Evolutionary conservation across 2,797 vertebrate species (phyloP).

Genomic region (Chloroceryle inda): DNA sequence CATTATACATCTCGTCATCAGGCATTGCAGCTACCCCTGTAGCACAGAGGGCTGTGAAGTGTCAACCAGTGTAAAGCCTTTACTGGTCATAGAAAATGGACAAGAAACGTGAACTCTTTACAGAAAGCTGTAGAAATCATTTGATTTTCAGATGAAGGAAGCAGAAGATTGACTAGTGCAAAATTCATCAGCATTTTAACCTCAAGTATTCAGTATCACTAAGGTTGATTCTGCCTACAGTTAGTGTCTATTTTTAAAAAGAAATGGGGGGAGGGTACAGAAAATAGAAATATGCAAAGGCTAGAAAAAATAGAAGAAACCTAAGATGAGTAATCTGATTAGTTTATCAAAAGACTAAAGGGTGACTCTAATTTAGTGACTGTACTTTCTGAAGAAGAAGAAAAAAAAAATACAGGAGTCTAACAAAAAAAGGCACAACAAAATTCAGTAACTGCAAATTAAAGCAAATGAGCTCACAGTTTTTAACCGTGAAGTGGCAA

Average conservation of each 20-base stretch:
- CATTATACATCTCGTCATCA: background rate
- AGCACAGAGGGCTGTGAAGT: background rate
- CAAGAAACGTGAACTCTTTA: background rate
- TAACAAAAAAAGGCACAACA: background rate
- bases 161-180: background rate
- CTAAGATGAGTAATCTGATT: background rate
- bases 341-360: background rate
- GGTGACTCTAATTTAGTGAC: background rate
- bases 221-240: background rate
- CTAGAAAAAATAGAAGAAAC: background rate
- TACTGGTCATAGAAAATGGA: background rate
- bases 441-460: background rate
- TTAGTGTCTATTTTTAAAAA: background rate
- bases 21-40: background rate
- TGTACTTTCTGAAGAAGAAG: background rate
- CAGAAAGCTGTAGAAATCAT: background rate
- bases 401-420: background rate
- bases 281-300: background rate
- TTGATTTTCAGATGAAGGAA: background rate
- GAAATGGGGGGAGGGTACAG: background rate
- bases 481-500: background rate
- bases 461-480: background rate
- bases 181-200: background rate
- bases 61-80: background rate
- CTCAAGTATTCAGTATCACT: background rate